Conservation (phyloP, 1,140 invertebrate genomes). For the Drosophila lacertosa region DNA sequence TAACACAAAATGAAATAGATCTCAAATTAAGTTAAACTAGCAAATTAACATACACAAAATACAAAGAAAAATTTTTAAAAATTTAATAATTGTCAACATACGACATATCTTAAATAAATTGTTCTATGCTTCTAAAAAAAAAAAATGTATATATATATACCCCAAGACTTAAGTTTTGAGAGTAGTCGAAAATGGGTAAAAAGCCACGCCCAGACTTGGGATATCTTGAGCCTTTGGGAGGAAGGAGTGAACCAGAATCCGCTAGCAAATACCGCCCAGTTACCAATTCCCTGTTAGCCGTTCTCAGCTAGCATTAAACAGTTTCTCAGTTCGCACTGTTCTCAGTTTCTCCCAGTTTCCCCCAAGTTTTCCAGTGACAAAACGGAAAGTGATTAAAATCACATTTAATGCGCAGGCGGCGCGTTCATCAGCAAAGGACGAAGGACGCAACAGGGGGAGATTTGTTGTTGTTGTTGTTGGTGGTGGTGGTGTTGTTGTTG, state of each 20-base stretch:
- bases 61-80: too few relatives aligned
- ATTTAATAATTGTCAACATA: too few relatives aligned
- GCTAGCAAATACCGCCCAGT: background rate
- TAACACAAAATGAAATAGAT: too few relatives aligned
- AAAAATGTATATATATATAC: too few relatives aligned
- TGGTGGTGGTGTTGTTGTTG: conserved; percentile 20
- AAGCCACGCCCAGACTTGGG: conserved; percentile 10
- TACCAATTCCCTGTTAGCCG: background rate
- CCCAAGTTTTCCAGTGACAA: conserved; percentile 59
- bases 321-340: background rate
- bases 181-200: background rate
- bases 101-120: too few relatives aligned
- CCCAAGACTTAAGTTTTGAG: too few relatives aligned
- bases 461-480: conserved; percentile 21
- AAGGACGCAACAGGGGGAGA: conserved; percentile 24
- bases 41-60: too few relatives aligned
- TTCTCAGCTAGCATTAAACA: background rate
- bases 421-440: conserved; percentile 23
- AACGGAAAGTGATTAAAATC: conserved; percentile 82
- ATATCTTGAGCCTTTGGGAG: conserved; percentile 10
- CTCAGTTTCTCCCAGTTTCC: conserved; percentile 13
- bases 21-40: too few relatives aligned
- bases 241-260: conserved; percentile 7
- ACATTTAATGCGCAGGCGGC: conserved; percentile 71
- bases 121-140: too few relatives aligned